Conservation (phyloP, 2,888 invertebrate genomes). For the Rhagophthalmus giganteus region DNA sequence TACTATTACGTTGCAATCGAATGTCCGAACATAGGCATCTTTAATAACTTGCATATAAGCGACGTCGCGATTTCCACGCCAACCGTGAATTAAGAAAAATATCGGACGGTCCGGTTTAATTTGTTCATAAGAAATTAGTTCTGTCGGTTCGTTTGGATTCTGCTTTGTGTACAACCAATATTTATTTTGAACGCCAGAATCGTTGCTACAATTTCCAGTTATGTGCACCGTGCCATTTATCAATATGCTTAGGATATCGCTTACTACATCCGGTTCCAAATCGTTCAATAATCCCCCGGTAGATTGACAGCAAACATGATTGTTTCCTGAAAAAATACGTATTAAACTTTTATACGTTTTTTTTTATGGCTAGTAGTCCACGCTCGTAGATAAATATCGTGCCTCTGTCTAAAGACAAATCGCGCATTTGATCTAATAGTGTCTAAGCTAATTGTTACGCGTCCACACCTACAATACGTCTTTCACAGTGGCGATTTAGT, state of each 20-base stretch:
- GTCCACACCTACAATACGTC: too few relatives aligned
- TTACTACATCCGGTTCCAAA: not conserved
- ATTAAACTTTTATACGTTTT: too few relatives aligned
- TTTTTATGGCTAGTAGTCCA: too few relatives aligned
- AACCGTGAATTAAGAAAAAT: constrained; percentile 3
- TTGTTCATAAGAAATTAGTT: not conserved
- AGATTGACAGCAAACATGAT: too few relatives aligned
- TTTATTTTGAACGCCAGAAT: not conserved
- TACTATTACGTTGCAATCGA: constrained; percentile 7
- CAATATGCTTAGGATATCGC: not conserved
- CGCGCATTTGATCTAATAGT: too few relatives aligned
- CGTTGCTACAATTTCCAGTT: not conserved
- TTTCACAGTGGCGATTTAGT: too few relatives aligned
- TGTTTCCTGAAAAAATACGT: too few relatives aligned
- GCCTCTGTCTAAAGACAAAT: too few relatives aligned
- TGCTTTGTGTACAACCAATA: not conserved
- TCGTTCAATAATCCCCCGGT: not conserved
- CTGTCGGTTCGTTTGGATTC: not conserved
- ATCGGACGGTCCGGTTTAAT: not conserved
- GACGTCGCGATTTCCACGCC: not conserved
- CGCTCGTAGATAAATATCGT: too few relatives aligned
- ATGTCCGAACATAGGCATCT: constrained; percentile 4
- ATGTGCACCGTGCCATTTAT: not conserved
- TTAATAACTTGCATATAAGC: constrained; percentile 1
- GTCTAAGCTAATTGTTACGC: too few relatives aligned